These are phyloP conservation scores for Fragum whitleyi DNA, from an alignment of 2,888 invertebrate species.

Conservation along the genomic window DNA sequence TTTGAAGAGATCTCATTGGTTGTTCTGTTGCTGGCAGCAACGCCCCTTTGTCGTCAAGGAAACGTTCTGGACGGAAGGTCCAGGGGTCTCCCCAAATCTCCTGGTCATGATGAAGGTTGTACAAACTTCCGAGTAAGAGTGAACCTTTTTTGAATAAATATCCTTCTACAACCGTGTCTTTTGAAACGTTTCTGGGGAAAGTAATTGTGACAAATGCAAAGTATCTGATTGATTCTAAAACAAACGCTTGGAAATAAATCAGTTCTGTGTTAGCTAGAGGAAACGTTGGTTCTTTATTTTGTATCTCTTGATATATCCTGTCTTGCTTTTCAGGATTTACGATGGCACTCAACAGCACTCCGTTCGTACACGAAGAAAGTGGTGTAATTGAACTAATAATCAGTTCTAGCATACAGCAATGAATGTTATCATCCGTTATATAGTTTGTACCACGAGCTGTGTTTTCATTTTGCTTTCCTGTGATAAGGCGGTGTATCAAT, in stretches of 20 bases:
- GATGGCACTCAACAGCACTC: neutral
- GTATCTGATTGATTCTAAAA: constrained; percentile 11
- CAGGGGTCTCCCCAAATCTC: constrained; percentile 2
- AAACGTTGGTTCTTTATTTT: neutral
- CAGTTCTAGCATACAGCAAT: neutral
- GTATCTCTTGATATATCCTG: constrained; percentile 2
- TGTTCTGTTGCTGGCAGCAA: neutral
- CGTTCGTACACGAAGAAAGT: neutral
- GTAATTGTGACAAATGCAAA: neutral
- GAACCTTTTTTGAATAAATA: constrained; percentile 8
- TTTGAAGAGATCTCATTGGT: constrained; percentile 11
- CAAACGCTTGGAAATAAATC: constrained; percentile 7
- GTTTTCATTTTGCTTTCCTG: constrained; percentile 6
- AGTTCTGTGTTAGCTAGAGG: neutral
- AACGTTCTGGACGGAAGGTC: constrained; percentile 17
- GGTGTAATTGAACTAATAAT: constrained; percentile 1
- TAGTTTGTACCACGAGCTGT: neutral
- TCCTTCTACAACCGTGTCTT: constrained; percentile 15
- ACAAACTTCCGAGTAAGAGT: constrained; percentile 3
- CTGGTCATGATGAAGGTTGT: constrained; percentile 11
- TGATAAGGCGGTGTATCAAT: neutral
- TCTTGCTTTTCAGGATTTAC: constrained; percentile 13
- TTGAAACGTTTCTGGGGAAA: neutral
- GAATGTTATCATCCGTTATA: constrained; percentile 4
- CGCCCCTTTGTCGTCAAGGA: constrained; percentile 9